Evolutionary conservation across 2,797 vertebrate species (phyloP).

Genomic region (Salmo trutta): DNA sequence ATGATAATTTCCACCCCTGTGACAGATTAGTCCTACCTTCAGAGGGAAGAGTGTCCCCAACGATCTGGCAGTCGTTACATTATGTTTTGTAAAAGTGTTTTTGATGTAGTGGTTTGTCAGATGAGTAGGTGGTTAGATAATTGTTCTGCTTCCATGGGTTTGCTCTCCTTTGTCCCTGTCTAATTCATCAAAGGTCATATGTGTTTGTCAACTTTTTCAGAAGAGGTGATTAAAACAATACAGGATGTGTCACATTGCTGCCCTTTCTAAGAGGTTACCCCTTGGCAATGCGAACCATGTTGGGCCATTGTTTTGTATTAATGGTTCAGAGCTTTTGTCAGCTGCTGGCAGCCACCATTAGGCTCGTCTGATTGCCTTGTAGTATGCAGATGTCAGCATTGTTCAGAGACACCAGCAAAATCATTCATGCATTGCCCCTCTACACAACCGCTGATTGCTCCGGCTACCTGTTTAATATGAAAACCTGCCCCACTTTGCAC

Average conservation of each 20-base stretch:
- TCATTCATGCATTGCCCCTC: conserved; percentile 52
- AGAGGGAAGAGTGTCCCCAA: conserved; percentile 1
- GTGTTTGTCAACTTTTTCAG: conserved; percentile 45
- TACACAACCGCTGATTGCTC: conserved; percentile 38
- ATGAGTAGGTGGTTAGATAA: conserved; percentile 9
- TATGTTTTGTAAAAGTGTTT: background rate
- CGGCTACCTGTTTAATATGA: conserved; percentile 61
- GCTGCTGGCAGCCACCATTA: background rate
- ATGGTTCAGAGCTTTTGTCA: conserved; percentile 18
- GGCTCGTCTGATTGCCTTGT: conserved; percentile 48
- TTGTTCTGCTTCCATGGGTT: conserved; percentile 40
- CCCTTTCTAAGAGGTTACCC: background rate
- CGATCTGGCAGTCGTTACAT: conserved; percentile 16
- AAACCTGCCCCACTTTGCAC: conserved; percentile 25
- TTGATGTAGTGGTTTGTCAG: background rate
- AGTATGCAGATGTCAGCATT: conserved; percentile 53
- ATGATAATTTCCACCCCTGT: conserved; percentile 15
- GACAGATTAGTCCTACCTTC: background rate
- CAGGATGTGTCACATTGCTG: conserved; percentile 34
- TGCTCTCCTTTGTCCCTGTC: conserved; percentile 32
- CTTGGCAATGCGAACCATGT: conserved; percentile 18
- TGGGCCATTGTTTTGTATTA: conserved; percentile 24
- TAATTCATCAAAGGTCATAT: conserved; percentile 28
- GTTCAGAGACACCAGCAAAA: conserved; percentile 44
- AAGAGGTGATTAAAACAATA: conserved; percentile 1